A percentile compares a stretch with the other conserved stretches of the same genome.
These are phyloP conservation scores for Ceratina calcarata DNA, from an alignment of 1,140 invertebrate genomes.

Conservation along the genomic window DNA sequence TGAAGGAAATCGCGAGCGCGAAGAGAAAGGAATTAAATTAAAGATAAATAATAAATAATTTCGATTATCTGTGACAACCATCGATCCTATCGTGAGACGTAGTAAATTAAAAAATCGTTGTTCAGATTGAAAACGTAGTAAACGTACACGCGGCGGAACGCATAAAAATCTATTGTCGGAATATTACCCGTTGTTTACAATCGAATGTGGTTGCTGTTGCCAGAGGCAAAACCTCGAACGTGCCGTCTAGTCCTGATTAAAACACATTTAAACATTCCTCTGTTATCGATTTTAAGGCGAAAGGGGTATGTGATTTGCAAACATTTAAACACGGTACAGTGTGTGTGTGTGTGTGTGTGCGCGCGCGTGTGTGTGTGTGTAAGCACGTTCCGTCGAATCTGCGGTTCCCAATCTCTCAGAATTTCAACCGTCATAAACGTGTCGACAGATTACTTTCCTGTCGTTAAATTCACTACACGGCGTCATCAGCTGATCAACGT, in stretches of 20 bases:
- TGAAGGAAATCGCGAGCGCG: neutral
- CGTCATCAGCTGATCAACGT: neutral
- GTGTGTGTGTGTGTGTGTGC: too few species aligned
- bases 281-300: conserved; percentile 35
- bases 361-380: too few species aligned
- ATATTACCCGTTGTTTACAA: conserved; percentile 68
- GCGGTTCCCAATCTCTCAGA: conserved; percentile 30
- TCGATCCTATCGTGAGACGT: too few species aligned
- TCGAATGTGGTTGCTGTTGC: conserved; percentile 80
- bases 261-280: conserved; percentile 63
- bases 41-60: conserved; percentile 33
- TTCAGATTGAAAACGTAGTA: too few species aligned
- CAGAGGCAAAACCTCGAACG: conserved; percentile 75
- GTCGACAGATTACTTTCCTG: too few species aligned
- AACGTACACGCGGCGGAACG: too few species aligned
- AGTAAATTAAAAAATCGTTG: too few species aligned
- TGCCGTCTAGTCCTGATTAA: conserved; percentile 77
- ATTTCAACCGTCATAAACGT: neutral
- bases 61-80: too few species aligned
- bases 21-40: conserved; percentile 5
- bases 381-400: conserved; percentile 7
- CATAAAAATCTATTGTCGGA: conserved; percentile 23
- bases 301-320: neutral
- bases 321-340: neutral
- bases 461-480: too few species aligned